Conservation (phyloP, 2,113 vertebrate species). For the Percina caprodes region DNA sequence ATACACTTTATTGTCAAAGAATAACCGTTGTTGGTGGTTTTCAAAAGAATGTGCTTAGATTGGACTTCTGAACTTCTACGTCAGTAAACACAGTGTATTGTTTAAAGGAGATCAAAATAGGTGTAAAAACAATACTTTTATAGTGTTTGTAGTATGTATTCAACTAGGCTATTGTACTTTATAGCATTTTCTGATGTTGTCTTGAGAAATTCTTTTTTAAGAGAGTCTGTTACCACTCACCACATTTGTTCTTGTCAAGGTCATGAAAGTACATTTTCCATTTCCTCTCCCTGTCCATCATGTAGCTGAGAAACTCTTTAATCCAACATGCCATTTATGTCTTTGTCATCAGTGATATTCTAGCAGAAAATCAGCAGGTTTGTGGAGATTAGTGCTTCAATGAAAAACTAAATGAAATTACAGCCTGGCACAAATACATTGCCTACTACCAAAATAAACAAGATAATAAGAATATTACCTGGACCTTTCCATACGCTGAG, state of each 20-base stretch:
- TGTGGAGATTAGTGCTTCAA: background rate
- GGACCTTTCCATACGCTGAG: slow-evolving; percentile 71
- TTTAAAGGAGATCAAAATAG: background rate
- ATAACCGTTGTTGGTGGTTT: background rate
- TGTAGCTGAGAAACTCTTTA: slow-evolving; percentile 82
- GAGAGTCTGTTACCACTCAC: slow-evolving; percentile 61
- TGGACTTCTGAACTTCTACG: background rate
- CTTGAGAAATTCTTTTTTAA: background rate
- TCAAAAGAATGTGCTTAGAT: background rate
- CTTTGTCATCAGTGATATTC: slow-evolving; percentile 76
- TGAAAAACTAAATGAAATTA: background rate
- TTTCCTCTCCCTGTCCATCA: slow-evolving; percentile 82
- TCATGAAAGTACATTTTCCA: slow-evolving; percentile 84
- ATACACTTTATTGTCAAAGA: background rate
- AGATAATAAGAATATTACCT: slow-evolving; percentile 62
- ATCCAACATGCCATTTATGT: slow-evolving; percentile 80
- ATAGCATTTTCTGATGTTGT: background rate
- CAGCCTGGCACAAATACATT: background rate
- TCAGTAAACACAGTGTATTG: background rate
- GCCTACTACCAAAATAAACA: background rate
- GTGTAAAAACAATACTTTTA: background rate
- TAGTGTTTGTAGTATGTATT: background rate
- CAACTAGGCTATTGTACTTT: background rate
- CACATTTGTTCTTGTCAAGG: slow-evolving; percentile 83
- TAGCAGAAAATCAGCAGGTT: slow-evolving; percentile 23